Conservation (phyloP, 2,113 vertebrate species). For the Xiphias gladius region DNA sequence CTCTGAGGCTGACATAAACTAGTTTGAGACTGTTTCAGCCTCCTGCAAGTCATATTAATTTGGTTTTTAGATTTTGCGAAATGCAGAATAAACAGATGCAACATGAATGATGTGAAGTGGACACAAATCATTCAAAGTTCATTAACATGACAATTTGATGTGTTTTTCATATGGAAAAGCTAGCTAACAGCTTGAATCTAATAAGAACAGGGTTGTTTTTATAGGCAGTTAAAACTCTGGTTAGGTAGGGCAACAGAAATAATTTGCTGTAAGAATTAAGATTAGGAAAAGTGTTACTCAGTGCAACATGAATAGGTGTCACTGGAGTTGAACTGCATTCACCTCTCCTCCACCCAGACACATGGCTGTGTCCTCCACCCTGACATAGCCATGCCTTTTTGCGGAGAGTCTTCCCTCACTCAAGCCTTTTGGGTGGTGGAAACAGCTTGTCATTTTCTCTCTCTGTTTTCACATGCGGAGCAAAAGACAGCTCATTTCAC, state of each 20-base stretch:
- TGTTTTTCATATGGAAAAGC: background rate
- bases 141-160: background rate
- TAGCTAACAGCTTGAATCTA: background rate
- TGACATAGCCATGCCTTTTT: conserved; percentile 6
- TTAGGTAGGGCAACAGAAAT: background rate
- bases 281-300: background rate
- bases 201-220: background rate
- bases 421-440: background rate
- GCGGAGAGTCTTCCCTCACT: conserved; percentile 12
- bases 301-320: background rate
- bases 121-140: background rate
- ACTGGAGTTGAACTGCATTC: background rate
- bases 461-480: background rate
- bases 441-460: conserved; percentile 6
- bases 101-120: background rate
- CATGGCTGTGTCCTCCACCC: conserved; percentile 15
- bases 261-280: background rate
- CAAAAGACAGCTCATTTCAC: background rate
- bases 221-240: background rate
- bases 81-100: background rate
- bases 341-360: conserved; percentile 17
- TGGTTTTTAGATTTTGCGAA: background rate
- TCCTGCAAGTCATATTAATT: background rate
- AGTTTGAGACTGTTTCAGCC: conserved; percentile 1
- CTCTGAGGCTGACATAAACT: conserved; percentile 23